Percentiles rank a stretch among this genome's conserved stretches.
phyloP scores from a whole-genome alignment of 2,888 invertebrate species.

The Bruchidius siliquastri region DNA sequence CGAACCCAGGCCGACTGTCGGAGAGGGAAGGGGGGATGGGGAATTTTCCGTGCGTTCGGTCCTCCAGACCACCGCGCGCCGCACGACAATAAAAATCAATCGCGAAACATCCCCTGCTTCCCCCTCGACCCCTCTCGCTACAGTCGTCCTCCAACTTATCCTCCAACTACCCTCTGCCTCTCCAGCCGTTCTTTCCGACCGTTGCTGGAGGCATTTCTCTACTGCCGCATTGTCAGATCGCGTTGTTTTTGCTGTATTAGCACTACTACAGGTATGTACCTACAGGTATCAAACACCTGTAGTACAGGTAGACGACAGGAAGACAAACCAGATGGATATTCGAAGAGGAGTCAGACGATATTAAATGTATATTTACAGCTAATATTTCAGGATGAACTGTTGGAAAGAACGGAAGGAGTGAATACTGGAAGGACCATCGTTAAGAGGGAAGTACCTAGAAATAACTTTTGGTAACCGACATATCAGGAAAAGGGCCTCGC shows the following conservation, averaged over 20 bases:
- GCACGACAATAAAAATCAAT: constrained; percentile 45
- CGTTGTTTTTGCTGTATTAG: not conserved
- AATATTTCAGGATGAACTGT: too few relatives aligned
- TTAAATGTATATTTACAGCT: too few relatives aligned
- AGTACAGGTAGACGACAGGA: too few relatives aligned
- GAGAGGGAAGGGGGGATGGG: constrained; percentile 3
- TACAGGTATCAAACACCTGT: too few relatives aligned
- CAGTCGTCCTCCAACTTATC: constrained; percentile 4
- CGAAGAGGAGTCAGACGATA: too few relatives aligned
- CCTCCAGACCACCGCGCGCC: constrained; percentile 15
- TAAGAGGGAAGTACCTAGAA: too few relatives aligned
- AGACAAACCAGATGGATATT: too few relatives aligned
- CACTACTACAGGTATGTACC: not conserved
- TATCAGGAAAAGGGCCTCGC: too few relatives aligned
- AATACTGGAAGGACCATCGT: too few relatives aligned
- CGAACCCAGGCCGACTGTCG: not conserved
- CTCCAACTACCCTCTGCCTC: not conserved
- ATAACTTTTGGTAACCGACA: too few relatives aligned
- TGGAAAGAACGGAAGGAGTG: too few relatives aligned
- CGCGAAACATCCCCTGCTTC: constrained; percentile 28
- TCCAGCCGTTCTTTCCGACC: not conserved
- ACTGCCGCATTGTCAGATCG: not conserved
- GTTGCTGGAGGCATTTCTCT: not conserved
- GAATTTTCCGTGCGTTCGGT: constrained; percentile 12
- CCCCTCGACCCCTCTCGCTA: constrained; percentile 13